Evolutionary conservation across 2,888 invertebrate species (phyloP), one percentile per base, ranked within the genome.

Genomic region (Microchrysa polita): DNA sequence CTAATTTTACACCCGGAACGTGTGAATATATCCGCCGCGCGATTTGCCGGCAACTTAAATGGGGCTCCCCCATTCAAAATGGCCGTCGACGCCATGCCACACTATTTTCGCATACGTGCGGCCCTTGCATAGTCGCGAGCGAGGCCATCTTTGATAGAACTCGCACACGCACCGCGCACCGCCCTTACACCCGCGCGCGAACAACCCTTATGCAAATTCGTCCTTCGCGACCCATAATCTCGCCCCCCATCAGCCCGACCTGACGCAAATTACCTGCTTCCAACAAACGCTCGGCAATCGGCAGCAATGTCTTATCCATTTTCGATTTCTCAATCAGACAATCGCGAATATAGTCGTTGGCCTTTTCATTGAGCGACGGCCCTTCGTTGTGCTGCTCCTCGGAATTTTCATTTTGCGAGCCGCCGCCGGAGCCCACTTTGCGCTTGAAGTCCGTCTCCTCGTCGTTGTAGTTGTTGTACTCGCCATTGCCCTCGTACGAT

Each of bases 281-380:
- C 78, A 93, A 87, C 55, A 93, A 87, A 77, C 90, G 88, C 34
- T 88, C 86, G 7, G 91, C 89, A 78, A 92, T 88, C 18, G 92
- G 91, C 83, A 90, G 91, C 81, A 91, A 92, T 34, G 27, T 5
- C 67, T 88, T 86, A 77, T 88, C 91, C 77, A 92, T 86, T 77
- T 88, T 88, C 74, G 89, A 87, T 82, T 92, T 92, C 81, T 93
- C 93, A 65, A 89, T 88, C 75, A 93, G 81, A 74, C 93, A 86
- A 81, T 93, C 92, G 22, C 90, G 87, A 81, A 93, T 90, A 81
- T 93, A 93, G 85, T 93, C 93, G 73, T 88, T 91, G 82, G 92
- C 91, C 86, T 92, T 93, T 82, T 91, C 91, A 78, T 89, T 88
- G 74, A 90, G 77, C 75, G 82, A 84, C 80, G 88, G 88, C 23